Evolutionary conservation across 2,797 vertebrate species (phyloP), one percentile per base, ranked within the genome.

Genomic region (Peromyscus aztecus): DNA sequence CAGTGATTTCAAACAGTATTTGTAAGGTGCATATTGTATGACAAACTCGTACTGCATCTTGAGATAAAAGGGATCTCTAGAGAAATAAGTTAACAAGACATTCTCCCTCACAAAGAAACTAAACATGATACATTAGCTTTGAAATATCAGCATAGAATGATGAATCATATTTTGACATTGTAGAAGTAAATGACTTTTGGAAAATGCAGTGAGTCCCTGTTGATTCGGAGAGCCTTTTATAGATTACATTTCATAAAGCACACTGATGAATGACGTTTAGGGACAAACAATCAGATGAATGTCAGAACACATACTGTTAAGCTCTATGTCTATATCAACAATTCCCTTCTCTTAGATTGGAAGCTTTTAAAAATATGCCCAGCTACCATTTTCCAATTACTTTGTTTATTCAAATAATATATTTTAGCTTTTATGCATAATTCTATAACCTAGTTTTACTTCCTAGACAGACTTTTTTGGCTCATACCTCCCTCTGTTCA

Each of bases 161-260:
- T 97, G 85, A 96, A 96, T 97, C 69, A 82, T 75, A 97, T 93
- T 97, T 97, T 97, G 94, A 97, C 80, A 95, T 89, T 97, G 67
- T 61, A 71, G 76, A 95, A 96, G 71, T 73, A 96, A 97, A 93
- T 97, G 83, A 95, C 89, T 95, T 97, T 93, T 96, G 40, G 76
- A 97, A 97, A 94, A 94, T 85, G 29, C 88, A 49, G 49, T 10
- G 12, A 96, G 71, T 97, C 76, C 73, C 88, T 88, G 78, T 93
- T 96, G 83, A 91, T 85, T 89, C 46, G 61, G 16, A 88, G 90
- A 96, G 29, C 34, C 71, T 93, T 94, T 97, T 95, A 78, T 95
- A 59, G 73, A 87, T 91, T 94, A 34, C 5, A 90, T 94, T 96
- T 97, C 82, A 91, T 94, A 96, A 95, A 94, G 89, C 94, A 92